Percentiles rank a stretch among this genome's conserved stretches.
Evolutionary conservation across 64 coral and sea anemone species (phyloP).

Genomic region (Acropora tenuis): DNA sequence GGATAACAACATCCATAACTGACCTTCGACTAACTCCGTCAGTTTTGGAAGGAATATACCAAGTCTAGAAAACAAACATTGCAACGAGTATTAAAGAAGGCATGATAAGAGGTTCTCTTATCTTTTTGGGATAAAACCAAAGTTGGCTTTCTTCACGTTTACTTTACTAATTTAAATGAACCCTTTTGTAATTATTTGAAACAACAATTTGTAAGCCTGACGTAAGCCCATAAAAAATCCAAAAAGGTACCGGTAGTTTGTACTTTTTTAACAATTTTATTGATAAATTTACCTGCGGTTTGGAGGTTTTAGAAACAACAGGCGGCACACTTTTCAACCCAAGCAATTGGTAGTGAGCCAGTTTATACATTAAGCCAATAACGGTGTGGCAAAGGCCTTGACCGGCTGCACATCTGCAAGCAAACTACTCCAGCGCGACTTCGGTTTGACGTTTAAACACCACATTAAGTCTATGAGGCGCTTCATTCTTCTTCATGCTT

Average conservation of each 20-base stretch:
- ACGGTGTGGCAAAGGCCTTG: constrained; percentile 58
- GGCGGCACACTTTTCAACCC: constrained; percentile 46
- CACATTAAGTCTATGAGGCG: constrained; percentile 49
- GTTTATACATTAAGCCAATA: constrained; percentile 34
- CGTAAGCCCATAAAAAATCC: too few species aligned
- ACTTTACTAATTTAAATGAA: background rate
- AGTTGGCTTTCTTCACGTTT: background rate
- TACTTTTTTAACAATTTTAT: too few species aligned
- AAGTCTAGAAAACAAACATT: constrained; percentile 48
- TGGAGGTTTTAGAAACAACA: constrained; percentile 28
- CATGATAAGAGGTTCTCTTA: too few species aligned
- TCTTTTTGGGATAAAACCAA: background rate
- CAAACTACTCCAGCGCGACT: constrained; percentile 1
- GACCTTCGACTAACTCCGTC: too few species aligned
- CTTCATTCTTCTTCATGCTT: constrained; percentile 64
- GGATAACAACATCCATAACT: too few species aligned
- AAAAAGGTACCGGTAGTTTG: background rate
- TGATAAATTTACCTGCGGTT: constrained; percentile 39
- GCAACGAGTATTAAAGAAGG: too few species aligned
- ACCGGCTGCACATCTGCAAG: constrained; percentile 67
- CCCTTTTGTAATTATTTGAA: too few species aligned
- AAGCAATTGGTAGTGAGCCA: constrained; percentile 37
- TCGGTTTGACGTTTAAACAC: background rate
- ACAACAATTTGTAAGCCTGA: too few species aligned
- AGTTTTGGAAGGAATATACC: constrained; percentile 54